Evolutionary conservation across 2,888 invertebrate species (phyloP), one percentile per base, ranked within the genome.

Genomic region (Metalampra italica): DNA sequence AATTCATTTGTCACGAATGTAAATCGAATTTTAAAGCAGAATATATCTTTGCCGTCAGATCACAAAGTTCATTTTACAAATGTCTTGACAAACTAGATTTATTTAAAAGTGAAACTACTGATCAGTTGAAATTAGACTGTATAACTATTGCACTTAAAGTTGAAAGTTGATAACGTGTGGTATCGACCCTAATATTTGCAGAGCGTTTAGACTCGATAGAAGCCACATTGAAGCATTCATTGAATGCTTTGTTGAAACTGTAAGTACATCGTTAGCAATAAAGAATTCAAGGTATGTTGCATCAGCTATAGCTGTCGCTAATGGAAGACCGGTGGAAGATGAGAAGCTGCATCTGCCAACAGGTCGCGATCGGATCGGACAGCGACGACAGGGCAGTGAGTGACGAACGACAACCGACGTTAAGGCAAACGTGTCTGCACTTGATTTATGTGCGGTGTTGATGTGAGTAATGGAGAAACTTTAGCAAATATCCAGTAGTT

Each of bases 271-370:
- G 22, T 22, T 22, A 3, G 22, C 5, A 22, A 22, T 22, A 22
- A 22, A 22, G 22, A 22, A 22, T 22, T 22, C 22, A 22, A 22
- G 22, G 22, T 22, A 22, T 22, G 22, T 22, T 22, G 22, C 22
- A 22, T 22, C 22, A 22, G 22, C 2, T 5, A 22, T 22, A 22
- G 5, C 22, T 22, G 22, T 22, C 22, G 22, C 22, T 22, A 22
- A 22, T 22, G 22, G 22, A 22, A 22, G 22, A 22, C 22, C 22
- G 22, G 32, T 34, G 2, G 32, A 46, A 56, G 54, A 56, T 60
- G 55, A 57, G 57, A 54, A 46, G 54, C 43, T 36, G 38, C 51
- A 44, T 59, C 55, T 45, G 53, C 57, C 57, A 49, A 34, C 54
- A 29, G 39, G 30, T 41, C 44, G 43, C 14, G 38, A 45, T 46